Evolutionary conservation across 2,888 invertebrate genomes (phyloP), one percentile per base, ranked within the genome.

Genomic region (Ichneumoninae sp.): DNA sequence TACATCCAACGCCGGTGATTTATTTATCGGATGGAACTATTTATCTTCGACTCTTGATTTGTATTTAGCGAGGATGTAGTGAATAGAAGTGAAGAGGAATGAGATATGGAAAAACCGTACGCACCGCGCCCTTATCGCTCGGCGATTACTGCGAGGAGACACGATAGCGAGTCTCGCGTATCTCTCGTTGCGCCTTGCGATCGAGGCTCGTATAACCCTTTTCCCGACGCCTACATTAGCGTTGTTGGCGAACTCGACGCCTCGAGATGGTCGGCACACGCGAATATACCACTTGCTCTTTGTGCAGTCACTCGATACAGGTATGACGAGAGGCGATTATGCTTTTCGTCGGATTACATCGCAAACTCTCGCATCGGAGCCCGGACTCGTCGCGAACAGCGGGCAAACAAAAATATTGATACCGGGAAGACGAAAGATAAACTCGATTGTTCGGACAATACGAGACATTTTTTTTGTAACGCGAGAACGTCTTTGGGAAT

Each of bases 111-210:
- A 26, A 44, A 44, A 57, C 47, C 63, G 16, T 63, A 54, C 26
- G n/a, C 52, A 19, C 78, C 71, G 26, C 33, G 68, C 68, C 81
- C 69, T 84, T 81, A 81, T 84, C 83, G 44, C 36, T 74, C 50
- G 60, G 66, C 47, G 83, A 83, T 83, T 71, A 80, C 68, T n/a
- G 71, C 76, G 74, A 77, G 60, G 30, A 75, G 81, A 77, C 66
- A 76, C 83, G 83, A 83, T 73, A 83, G 36, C 70, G 47, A 52
- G 81, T 81, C 60, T 68, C 47, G 44, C 57, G 68, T 74, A 80
- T 74, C 74, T 57, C 22, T 13, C 44, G 44, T 47, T 47, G 50
- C 36, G 40, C 30, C 33, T 30, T 47, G 8, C 50, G 54, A 26
- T 26, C 63, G 57, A 47, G 40, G 6, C 44, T 65, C 30, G 50